phyloP scores from a whole-genome alignment of 1,140 invertebrate species.

The Caenorhabditis latens region DNA sequence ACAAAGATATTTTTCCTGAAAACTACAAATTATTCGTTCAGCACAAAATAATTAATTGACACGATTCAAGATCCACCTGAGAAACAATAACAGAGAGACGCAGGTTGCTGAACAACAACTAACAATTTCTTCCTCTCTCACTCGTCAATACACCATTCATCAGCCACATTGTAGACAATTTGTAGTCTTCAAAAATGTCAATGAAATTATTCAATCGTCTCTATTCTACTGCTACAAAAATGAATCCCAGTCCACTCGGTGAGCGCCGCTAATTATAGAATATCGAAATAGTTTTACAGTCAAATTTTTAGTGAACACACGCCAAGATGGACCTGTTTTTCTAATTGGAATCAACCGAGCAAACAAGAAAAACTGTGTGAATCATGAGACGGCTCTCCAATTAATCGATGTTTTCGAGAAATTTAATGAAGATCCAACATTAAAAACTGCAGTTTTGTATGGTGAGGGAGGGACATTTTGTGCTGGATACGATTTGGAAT shows the following conservation, averaged over 20 bases:
- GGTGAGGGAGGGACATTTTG: constrained; percentile 87
- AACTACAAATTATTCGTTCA: too few relatives aligned
- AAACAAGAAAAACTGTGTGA: constrained; percentile 86
- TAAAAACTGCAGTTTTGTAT: constrained; percentile 85
- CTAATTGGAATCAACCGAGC: constrained; percentile 89
- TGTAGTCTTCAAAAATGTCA: constrained; percentile 11
- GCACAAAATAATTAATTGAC: too few relatives aligned
- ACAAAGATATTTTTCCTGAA: too few relatives aligned
- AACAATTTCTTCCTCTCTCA: too few relatives aligned
- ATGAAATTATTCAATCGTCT: background rate
- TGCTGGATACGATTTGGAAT: constrained; percentile 85
- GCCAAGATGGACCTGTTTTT: constrained; percentile 80
- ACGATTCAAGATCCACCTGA: background rate
- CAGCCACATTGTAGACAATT: constrained; percentile 1
- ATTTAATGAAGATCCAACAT: constrained; percentile 85
- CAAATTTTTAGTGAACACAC: constrained; percentile 60
- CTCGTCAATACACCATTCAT: background rate
- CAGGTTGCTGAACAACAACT: background rate
- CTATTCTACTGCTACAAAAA: background rate
- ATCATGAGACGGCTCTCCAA: constrained; percentile 82
- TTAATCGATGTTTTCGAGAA: constrained; percentile 84
- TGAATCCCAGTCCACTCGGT: background rate
- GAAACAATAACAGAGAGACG: background rate
- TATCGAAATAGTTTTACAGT: background rate
- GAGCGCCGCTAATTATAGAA: too few relatives aligned